Evolutionary conservation across 2,797 vertebrate genomes (phyloP).

Genomic region (Stomatorhinus walkeri): DNA sequence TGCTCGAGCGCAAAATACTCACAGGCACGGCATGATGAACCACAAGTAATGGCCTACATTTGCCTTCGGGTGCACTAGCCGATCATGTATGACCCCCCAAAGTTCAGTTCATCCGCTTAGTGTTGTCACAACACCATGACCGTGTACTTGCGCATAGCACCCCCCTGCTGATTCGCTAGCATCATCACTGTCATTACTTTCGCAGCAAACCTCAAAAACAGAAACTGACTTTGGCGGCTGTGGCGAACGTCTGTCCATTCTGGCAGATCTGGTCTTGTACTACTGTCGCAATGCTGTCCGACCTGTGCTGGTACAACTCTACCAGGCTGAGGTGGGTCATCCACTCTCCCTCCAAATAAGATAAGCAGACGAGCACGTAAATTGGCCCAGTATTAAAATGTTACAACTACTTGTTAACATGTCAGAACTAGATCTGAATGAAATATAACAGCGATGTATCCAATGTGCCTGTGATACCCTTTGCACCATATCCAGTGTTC

Average conservation of each 20-base stretch:
- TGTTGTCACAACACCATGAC: background rate
- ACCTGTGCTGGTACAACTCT: slow-evolving; percentile 82
- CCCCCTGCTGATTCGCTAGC: background rate
- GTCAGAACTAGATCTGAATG: background rate
- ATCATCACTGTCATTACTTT: background rate
- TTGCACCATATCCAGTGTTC: background rate
- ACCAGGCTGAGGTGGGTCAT: slow-evolving; percentile 79
- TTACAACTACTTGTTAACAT: background rate
- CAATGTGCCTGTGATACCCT: background rate
- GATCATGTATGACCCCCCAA: background rate
- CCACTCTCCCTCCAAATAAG: background rate
- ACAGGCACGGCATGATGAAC: background rate
- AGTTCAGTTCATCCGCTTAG: background rate
- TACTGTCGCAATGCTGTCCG: slow-evolving; percentile 81
- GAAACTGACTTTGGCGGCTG: slow-evolving; percentile 64
- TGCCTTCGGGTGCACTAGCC: background rate
- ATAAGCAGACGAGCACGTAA: background rate
- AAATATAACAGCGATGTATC: background rate
- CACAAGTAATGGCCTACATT: background rate
- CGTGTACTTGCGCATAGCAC: background rate
- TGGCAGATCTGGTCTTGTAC: slow-evolving; percentile 89
- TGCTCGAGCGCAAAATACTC: too few species aligned
- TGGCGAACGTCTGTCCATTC: slow-evolving; percentile 73
- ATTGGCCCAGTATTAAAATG: background rate
- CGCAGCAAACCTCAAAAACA: slow-evolving; percentile 69